A percentile compares a stretch with the other conserved stretches of the same genome.
Conservation (phyloP, 2,113 vertebrate genomes). For the Myotis davidii region DNA sequence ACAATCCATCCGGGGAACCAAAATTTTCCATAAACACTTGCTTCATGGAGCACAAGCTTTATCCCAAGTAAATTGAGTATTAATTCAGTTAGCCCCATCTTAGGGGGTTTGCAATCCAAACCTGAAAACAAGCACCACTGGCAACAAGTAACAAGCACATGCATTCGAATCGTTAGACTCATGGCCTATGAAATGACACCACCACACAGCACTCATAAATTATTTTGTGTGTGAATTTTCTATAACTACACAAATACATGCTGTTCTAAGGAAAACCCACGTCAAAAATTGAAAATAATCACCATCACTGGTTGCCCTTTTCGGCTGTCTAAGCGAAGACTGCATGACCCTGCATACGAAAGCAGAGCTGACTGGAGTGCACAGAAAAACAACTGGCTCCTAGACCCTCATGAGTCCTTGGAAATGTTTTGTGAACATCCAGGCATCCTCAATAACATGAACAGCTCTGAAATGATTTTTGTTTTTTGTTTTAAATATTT, state of each 20-base stretch:
- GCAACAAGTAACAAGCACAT: background rate
- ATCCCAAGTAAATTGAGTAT: background rate
- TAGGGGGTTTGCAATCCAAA: constrained; percentile 13
- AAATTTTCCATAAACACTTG: constrained; percentile 47
- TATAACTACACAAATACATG: background rate
- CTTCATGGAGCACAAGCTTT: background rate
- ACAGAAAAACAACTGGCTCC: background rate
- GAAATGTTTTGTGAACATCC: constrained; percentile 21
- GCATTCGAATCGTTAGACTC: background rate
- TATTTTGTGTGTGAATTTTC: background rate
- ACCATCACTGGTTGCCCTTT: background rate
- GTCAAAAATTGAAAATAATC: background rate
- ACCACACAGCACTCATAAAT: background rate
- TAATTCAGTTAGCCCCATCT: background rate
- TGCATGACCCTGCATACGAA: background rate
- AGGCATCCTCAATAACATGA: background rate
- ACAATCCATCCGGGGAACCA: background rate
- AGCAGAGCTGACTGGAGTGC: background rate
- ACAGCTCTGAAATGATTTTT: background rate
- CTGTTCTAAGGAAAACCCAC: background rate
- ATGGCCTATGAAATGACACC: background rate
- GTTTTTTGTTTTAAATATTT: constrained; percentile 55
- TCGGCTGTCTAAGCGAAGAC: background rate
- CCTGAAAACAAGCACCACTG: background rate
- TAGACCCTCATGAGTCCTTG: background rate